Evolutionary conservation across 1,140 invertebrate species (phyloP), one percentile per base, ranked within the genome.

Genomic region (Zaprionus ornatus): DNA sequence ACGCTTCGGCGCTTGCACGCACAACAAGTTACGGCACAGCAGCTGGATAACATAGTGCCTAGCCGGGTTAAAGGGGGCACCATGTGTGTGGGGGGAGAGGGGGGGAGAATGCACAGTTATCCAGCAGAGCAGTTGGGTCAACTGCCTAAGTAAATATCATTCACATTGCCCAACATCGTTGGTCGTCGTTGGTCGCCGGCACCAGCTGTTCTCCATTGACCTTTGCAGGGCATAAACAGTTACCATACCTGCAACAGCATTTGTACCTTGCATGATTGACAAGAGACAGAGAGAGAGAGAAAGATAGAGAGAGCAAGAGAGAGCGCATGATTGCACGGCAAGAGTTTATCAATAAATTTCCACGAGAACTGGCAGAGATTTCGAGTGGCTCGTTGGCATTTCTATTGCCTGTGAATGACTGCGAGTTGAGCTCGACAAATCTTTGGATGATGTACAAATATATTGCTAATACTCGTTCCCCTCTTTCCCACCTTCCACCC

Each of bases 1-100:
- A 86, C 83, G 83, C 83, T 83, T 76, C 83, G 56, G 62, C 81
- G 73, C 27, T 78, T 66, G 69, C 82, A 86, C 83, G 83, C 80
- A 84, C 63, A 55, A 27, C 61, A 57, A 35, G 66, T 56, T 55
- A 42, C 62, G 45, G 48, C 59, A 17, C 52, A 48, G 52, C n/a
- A 55, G 52, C 52, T 27, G 52, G 45, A 50, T 17, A 45, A 17
- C n/a, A 50, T 23, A 19, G 4, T 9, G 15, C 19, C 7, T 59
- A 54, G 61, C 5, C 15, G 21, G 19, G 62, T 19, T 4, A 25
- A 5, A 17, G 4, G 21, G 17, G 23, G 27, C 0, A 32, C 29
- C 7, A 6, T 32, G 25, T 4, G 7, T 19, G 10, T 25, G 19
- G 17, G 42, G 40, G 57, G 27, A 32, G 32, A 29, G 37, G 37